Percentiles rank a stretch among this genome's conserved stretches.
Conservation (phyloP, 2,797 vertebrate species). For the Phoebastria nigripes region DNA sequence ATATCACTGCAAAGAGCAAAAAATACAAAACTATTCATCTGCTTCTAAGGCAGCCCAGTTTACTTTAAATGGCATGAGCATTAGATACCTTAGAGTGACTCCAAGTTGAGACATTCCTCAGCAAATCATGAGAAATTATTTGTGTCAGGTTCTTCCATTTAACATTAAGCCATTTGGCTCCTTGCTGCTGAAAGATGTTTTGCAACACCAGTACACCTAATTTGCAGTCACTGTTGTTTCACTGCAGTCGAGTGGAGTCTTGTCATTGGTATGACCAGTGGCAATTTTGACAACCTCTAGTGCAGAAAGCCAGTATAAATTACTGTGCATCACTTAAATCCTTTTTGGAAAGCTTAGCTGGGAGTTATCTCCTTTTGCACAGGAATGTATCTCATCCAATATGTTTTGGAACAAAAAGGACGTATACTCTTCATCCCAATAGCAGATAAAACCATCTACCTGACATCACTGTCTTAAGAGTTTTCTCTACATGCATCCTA, state of each 20-base stretch:
- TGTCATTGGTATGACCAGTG: not conserved
- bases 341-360: not conserved
- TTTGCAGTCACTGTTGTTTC: slow-evolving; percentile 12
- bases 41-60: not conserved
- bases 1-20: not conserved
- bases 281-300: not conserved
- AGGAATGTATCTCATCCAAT: not conserved
- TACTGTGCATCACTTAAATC: not conserved
- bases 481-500: not conserved
- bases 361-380: not conserved
- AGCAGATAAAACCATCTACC: not conserved
- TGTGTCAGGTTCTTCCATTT: not conserved
- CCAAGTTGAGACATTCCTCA: not conserved
- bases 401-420: not conserved
- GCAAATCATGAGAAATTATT: not conserved
- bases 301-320: not conserved
- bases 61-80: not conserved
- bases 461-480: not conserved
- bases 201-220: not conserved
- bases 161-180: not conserved
- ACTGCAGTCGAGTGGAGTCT: not conserved
- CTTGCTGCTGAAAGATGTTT: not conserved
- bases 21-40: not conserved
- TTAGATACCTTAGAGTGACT: not conserved
- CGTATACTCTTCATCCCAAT: not conserved